Percentiles rank a stretch among this genome's conserved stretches.
phyloP scores from a whole-genome alignment of 2,888 invertebrate species.

The Onthophagus sagittarius region DNA sequence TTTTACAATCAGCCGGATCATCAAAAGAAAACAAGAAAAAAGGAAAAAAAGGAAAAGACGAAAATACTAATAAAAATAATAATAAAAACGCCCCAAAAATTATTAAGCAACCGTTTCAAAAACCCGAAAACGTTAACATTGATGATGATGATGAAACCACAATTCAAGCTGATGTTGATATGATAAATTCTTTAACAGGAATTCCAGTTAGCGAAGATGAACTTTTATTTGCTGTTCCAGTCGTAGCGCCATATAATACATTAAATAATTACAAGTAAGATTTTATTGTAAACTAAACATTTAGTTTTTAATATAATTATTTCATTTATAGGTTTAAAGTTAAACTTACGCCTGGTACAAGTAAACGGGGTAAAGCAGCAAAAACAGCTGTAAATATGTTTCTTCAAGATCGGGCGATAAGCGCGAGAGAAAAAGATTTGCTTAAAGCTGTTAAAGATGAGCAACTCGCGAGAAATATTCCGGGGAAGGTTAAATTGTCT shows the following conservation, averaged over 20 bases:
- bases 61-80: constrained; percentile 25
- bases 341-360: constrained; percentile 90
- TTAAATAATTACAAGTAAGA: constrained; percentile 79
- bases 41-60: constrained; percentile 49
- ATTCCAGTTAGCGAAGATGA: constrained; percentile 82
- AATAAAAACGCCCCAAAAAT: constrained; percentile 29
- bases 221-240: constrained; percentile 88
- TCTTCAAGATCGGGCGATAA: constrained; percentile 71
- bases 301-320: neutral
- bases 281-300: neutral
- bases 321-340: constrained; percentile 75
- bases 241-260: constrained; percentile 92
- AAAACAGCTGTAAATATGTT: constrained; percentile 89
- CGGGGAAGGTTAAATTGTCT: constrained; percentile 94
- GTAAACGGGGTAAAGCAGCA: constrained; percentile 92
- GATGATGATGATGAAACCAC: constrained; percentile 52
- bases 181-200: constrained; percentile 80
- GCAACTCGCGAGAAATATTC: constrained; percentile 87
- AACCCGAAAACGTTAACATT: constrained; percentile 37
- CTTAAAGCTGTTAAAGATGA: constrained; percentile 91
- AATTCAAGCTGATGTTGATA: constrained; percentile 62
- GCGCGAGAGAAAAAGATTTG: constrained; percentile 80
- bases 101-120: constrained; percentile 29
- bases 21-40: constrained; percentile 53
- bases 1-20: constrained; percentile 62